A percentile compares a stretch with the other conserved stretches of the same genome.
Evolutionary conservation across 2,888 invertebrate species (phyloP).

Genomic region (Leptinotarsa rubiginosa): DNA sequence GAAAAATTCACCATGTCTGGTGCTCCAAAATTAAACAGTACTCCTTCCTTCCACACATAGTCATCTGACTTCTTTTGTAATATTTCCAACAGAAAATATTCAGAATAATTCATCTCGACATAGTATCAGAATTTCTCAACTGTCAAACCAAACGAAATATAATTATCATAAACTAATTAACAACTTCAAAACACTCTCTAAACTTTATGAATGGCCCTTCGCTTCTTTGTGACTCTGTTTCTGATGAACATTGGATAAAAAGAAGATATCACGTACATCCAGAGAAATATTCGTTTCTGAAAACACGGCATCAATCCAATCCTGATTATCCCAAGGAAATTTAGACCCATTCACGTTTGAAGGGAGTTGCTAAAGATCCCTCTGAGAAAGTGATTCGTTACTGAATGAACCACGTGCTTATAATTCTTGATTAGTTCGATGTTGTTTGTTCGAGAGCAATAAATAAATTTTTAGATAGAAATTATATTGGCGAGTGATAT

Average conservation of each 20-base stretch:
- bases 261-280: neutral
- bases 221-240: neutral
- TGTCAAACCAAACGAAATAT: neutral
- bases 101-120: too few relatives aligned
- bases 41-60: too few relatives aligned
- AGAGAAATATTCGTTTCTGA: neutral
- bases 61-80: too few relatives aligned
- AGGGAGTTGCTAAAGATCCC: neutral
- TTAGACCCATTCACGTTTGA: neutral
- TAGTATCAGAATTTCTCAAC: neutral
- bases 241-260: neutral
- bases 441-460: neutral
- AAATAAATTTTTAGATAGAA: neutral
- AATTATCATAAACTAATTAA: neutral
- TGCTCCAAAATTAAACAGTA: too few relatives aligned
- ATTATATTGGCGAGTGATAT: neutral
- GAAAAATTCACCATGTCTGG: too few relatives aligned
- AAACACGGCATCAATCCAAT: neutral
- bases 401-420: conserved; percentile 6
- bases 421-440: neutral
- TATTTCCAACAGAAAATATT: too few relatives aligned
- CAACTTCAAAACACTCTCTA: neutral
- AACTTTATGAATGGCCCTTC: neutral
- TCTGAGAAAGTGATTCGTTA: neutral
- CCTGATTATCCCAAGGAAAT: neutral